Conservation (phyloP, 2,113 vertebrate species). For the Misgurnus anguillicaudatus region DNA sequence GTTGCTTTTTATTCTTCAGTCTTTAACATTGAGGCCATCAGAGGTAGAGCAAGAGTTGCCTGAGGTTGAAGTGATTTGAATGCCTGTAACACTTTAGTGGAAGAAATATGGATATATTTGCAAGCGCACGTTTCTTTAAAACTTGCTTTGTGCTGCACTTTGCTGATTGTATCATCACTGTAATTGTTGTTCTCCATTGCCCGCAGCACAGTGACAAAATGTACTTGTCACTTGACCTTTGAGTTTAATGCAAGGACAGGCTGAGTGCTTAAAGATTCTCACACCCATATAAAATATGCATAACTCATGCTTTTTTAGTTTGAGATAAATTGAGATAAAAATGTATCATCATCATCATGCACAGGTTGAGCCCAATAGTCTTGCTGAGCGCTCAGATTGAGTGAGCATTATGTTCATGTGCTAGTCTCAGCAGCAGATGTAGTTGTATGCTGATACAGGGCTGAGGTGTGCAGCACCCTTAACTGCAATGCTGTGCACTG, state of each 20-base stretch:
- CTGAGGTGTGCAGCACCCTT: constrained; percentile 13
- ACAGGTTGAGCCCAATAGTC: not conserved
- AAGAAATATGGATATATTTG: not conserved
- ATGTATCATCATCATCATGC: not conserved
- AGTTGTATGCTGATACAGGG: constrained; percentile 28
- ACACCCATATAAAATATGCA: constrained; percentile 2
- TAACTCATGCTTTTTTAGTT: not conserved
- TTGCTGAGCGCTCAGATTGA: not conserved
- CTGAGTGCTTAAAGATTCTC: not conserved
- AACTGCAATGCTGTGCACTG: not conserved
- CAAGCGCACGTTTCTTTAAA: not conserved
- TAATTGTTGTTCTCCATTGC: constrained; percentile 16
- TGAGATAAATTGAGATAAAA: not conserved
- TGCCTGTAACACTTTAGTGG: not conserved
- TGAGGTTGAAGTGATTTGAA: constrained; percentile 6
- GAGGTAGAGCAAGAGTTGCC: not conserved
- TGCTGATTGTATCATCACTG: constrained; percentile 14
- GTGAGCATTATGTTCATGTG: not conserved
- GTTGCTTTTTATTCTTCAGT: not conserved
- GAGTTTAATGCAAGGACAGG: constrained; percentile 18
- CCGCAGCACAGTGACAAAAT: not conserved
- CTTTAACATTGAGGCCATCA: constrained; percentile 14
- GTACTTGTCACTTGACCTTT: constrained; percentile 36
- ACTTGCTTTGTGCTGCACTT: not conserved
- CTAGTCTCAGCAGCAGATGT: constrained; percentile 24